Evolutionary conservation across 2,888 invertebrate genomes (phyloP).

Genomic region (Osedax frankpressi): DNA sequence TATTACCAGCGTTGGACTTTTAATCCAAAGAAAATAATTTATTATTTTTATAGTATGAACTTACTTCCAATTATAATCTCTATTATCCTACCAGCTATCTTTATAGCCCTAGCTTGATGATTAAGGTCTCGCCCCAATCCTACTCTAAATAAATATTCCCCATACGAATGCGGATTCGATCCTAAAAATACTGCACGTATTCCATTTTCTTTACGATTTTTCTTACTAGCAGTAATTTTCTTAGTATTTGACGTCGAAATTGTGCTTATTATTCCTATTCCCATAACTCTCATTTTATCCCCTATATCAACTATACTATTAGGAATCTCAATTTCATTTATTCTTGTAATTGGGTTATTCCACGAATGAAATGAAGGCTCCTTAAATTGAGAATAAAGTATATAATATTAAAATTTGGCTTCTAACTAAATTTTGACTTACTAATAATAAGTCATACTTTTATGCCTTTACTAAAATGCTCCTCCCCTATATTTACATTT

Average conservation of each 20-base stretch:
- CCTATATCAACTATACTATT: conserved; percentile 3
- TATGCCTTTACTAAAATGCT: conserved; percentile 20
- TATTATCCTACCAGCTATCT: conserved; percentile 12
- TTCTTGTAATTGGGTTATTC: conserved; percentile 51
- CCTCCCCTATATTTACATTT: conserved; percentile 13
- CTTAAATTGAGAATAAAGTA: conserved; percentile 50
- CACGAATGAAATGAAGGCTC: conserved; percentile 55
- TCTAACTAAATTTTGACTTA: conserved; percentile 27
- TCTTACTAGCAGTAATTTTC: conserved; percentile 58
- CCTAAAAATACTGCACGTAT: conserved; percentile 49
- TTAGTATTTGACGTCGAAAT: conserved; percentile 64
- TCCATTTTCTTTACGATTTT: conserved; percentile 56
- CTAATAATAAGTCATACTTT: conserved; percentile 27
- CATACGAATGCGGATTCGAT: conserved; percentile 58
- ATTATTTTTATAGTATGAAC: conserved; percentile 23
- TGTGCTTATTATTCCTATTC: conserved; percentile 44
- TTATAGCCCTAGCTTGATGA: conserved; percentile 15
- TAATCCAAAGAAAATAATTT: conserved; percentile 24
- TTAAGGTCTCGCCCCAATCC: conserved; percentile 17
- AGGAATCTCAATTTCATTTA: conserved; percentile 29
- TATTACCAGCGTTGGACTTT: conserved; percentile 26
- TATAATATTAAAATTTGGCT: conserved; percentile 24
- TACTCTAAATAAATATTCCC: conserved; percentile 34
- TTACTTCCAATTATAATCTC: conserved; percentile 15
- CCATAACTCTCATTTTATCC: conserved; percentile 32